Evolutionary conservation across 2,888 invertebrate species (phyloP).

Genomic region (Drosophila trichaetosa): DNA sequence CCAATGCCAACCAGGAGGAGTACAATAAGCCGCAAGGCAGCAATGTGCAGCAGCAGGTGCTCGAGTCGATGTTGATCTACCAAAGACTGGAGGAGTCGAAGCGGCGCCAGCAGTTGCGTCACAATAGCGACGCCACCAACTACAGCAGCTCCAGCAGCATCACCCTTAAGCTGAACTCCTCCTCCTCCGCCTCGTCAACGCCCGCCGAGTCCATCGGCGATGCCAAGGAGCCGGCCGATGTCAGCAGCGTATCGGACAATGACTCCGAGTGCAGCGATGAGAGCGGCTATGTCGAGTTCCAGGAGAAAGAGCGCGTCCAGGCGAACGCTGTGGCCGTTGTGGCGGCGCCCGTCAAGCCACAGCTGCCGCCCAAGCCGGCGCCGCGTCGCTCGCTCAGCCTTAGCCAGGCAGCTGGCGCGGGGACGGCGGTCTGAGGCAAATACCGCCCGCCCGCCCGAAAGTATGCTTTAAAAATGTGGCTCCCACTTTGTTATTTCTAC

Average conservation of each 20-base stretch:
- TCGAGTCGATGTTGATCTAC: conserved; percentile 71
- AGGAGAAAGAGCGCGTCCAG: conserved; percentile 84
- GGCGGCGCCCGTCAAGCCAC: conserved; percentile 41
- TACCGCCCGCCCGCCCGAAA: conserved; percentile 23
- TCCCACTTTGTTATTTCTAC: conserved; percentile 70
- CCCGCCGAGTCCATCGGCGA: conserved; percentile 55
- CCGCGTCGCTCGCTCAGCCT: conserved; percentile 70
- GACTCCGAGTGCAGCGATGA: conserved; percentile 95
- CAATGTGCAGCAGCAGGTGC: conserved; percentile 64
- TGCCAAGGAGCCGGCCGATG: conserved; percentile 34
- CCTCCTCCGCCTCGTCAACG: conserved; percentile 62
- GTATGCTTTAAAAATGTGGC: conserved; percentile 57
- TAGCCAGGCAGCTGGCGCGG: conserved; percentile 37
- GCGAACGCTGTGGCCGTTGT: conserved; percentile 25
- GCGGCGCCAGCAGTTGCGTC: conserved; percentile 68
- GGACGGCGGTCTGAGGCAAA: conserved; percentile 60
- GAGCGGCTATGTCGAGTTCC: conserved; percentile 94
- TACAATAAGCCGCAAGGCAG: conserved; percentile 63
- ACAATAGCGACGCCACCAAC: conserved; percentile 79
- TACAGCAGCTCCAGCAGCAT: conserved; percentile 83
- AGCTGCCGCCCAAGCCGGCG: conserved; percentile 77
- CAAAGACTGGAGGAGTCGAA: conserved; percentile 72
- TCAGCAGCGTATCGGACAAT: conserved; percentile 80
- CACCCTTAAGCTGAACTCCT: conserved; percentile 74
- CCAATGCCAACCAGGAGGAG: conserved; percentile 85